Evolutionary conservation across 2,113 vertebrate species (phyloP).

Genomic region (Grantiella picta): DNA sequence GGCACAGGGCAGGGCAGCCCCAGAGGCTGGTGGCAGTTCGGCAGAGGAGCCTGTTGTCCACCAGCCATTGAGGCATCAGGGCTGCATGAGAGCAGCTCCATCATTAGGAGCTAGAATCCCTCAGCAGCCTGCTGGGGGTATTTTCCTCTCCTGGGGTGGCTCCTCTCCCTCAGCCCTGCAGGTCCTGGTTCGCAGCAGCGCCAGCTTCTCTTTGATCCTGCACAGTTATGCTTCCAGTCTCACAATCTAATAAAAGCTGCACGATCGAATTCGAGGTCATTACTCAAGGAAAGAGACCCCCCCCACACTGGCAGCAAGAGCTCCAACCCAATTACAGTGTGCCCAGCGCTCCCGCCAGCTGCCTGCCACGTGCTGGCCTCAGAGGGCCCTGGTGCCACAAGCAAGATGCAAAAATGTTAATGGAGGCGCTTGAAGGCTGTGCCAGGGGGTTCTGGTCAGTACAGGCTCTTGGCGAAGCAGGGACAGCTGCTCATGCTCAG

Average conservation of each 20-base stretch:
- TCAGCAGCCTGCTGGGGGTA: background rate
- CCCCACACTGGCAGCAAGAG: background rate
- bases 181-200: fast-evolving
- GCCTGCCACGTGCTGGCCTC: background rate
- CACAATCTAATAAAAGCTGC: background rate
- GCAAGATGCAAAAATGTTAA: slow-evolving; percentile 2
- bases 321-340: slow-evolving; percentile 43
- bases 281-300: slow-evolving; percentile 54
- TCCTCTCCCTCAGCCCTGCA: background rate
- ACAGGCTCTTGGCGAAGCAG: background rate
- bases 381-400: background rate
- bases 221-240: background rate
- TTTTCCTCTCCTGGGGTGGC: background rate
- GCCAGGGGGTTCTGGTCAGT: background rate
- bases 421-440: background rate
- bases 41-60: background rate
- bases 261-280: slow-evolving; percentile 65
- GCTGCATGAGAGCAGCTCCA: background rate
- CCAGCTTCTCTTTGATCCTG: slow-evolving; percentile 15
- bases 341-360: background rate
- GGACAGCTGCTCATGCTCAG: background rate
- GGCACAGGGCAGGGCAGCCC: background rate
- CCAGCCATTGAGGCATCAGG: fast-evolving
- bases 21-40: fast-evolving
- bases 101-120: background rate